These are phyloP conservation scores for Rhombomys opimus DNA, from an alignment of 2,113 vertebrate species.

Conservation along the genomic window DNA sequence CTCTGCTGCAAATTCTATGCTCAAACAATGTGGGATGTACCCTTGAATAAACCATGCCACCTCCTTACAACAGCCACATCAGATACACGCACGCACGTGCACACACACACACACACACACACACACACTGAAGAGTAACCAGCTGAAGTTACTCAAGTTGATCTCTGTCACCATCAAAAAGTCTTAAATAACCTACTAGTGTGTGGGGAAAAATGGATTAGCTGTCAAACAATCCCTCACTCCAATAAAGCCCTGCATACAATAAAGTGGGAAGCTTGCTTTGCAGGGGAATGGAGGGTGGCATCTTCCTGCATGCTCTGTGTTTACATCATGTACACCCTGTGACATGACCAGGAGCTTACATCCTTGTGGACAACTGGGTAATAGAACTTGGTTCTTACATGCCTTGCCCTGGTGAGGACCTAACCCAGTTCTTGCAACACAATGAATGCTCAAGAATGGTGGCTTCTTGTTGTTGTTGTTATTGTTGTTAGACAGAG, in stretches of 20 bases:
- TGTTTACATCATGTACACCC: neutral
- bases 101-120: neutral
- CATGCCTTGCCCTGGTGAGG: neutral
- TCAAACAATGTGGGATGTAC: neutral
- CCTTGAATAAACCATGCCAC: neutral
- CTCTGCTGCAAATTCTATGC: neutral
- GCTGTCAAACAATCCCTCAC: neutral
- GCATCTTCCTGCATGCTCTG: neutral
- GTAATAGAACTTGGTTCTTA: neutral
- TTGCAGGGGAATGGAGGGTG: neutral
- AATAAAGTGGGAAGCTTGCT: neutral
- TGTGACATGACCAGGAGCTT: neutral
- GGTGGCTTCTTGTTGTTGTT: neutral
- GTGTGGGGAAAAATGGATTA: neutral
- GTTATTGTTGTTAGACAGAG: neutral
- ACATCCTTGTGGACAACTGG: neutral
- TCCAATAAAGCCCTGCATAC: neutral
- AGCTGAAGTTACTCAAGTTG: neutral
- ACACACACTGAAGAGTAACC: neutral
- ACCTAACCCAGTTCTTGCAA: neutral
- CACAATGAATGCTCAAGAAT: neutral
- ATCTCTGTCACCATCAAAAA: conserved; percentile 1
- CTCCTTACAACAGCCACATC: neutral
- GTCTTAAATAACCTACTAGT: neutral
- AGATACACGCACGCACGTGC: neutral